Conservation (phyloP, 2,888 invertebrate genomes). For the Drosophila lutescens region DNA sequence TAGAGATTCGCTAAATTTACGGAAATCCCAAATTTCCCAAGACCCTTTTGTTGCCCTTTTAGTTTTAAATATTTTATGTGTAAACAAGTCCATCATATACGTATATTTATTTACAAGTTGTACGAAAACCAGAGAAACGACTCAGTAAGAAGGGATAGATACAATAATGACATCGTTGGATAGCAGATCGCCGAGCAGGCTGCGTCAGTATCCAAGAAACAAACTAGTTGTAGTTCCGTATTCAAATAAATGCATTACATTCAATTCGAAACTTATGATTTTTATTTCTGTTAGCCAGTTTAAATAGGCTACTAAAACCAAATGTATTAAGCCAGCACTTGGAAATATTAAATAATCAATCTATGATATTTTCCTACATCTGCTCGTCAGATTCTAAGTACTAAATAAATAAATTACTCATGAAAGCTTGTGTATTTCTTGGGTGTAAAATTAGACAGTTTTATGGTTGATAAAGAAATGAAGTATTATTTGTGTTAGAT, state of each 20-base stretch:
- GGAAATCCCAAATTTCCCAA: constrained; percentile 39
- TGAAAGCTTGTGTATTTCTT: neutral
- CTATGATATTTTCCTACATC: neutral
- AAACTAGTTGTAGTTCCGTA: constrained; percentile 60
- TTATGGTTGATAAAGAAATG: too few species aligned
- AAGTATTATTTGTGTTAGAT: too few species aligned
- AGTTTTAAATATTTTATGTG: constrained; percentile 37
- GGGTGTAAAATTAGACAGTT: neutral
- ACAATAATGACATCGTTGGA: constrained; percentile 34
- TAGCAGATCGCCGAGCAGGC: constrained; percentile 15
- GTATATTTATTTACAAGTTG: constrained; percentile 52
- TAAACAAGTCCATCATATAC: constrained; percentile 48
- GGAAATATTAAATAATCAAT: neutral
- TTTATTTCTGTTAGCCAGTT: neutral
- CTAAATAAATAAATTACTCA: constrained; percentile 4
- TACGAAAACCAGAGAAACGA: constrained; percentile 62
- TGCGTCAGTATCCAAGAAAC: constrained; percentile 40
- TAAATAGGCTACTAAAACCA: neutral
- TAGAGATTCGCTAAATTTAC: constrained; percentile 10
- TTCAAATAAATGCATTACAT: constrained; percentile 64
- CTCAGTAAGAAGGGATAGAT: constrained; percentile 39
- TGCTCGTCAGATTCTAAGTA: neutral
- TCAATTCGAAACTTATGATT: constrained; percentile 27
- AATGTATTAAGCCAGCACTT: neutral
- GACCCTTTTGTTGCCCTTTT: constrained; percentile 10